Percentiles rank a stretch among this genome's conserved stretches.
Conservation (phyloP, 1,140 invertebrate genomes). For the Apis mellifera region Amel_HAv3.1 CM009932.2:4305501-4306000, state of each 20-base stretch:
- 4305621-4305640: too few relatives aligned
- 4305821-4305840: slow-evolving; percentile 68
- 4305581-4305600: too few relatives aligned
- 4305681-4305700: slow-evolving; percentile 29
- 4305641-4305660: neutral
- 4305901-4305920: slow-evolving; percentile 37
- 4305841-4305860: slow-evolving; percentile 44
- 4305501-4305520: too few relatives aligned
- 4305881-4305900: slow-evolving; percentile 21
- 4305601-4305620: too few relatives aligned
- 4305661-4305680: slow-evolving; percentile 59
- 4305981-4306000: too few relatives aligned
- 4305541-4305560: too few relatives aligned
- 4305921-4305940: slow-evolving; percentile 38
- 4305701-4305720: slow-evolving; percentile 38
- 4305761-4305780: slow-evolving; percentile 48
- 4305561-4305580: too few relatives aligned
- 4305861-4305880: neutral
- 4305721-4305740: slow-evolving; percentile 57
- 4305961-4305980: too few relatives aligned
- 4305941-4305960: neutral
- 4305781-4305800: slow-evolving; percentile 62
- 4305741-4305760: slow-evolving; percentile 31
- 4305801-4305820: slow-evolving; percentile 68
- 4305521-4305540: too few relatives aligned